Base-by-base conservation (phyloP, 2,797 vertebrate species). In the Pteronotus mesoamericanus region DNA sequence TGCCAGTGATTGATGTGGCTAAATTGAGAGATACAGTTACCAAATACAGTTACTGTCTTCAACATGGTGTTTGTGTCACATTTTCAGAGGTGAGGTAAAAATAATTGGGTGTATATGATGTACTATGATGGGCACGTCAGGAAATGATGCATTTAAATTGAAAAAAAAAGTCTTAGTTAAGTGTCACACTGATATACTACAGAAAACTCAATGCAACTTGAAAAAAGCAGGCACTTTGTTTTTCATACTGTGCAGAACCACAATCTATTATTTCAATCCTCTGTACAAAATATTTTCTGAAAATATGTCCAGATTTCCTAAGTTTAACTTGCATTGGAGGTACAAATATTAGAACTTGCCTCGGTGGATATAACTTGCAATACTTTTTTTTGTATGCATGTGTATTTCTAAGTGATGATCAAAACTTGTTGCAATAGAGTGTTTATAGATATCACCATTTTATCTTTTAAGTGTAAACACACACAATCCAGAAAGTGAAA, bases 11-110 rank as follows among this genome's bases (percentile, higher is more conserved):
- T 75, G 80, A 97, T 75, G 22, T 0, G 2, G 5, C 82, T 93
- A 74, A 95, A 53, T 86, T 66, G 48, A 84, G 75, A 97, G 74
- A 86, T 22, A 34, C 37, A 29, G 37, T 94, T 88, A 78, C 39
- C 19, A 71, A 95, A 14, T 86, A 51, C 6, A 57, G 85, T 89
- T 78, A 93, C 42, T 95, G 84, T 97, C 82, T 94, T 32, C 29
- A 72, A 42, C 32, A 2, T 86, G 90, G 11, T 86, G 71, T 96
- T 71, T 71, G 37, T 91, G 24, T 95, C 19, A 96, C 93, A 97
- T 84, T 57, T 95, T 94, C 94, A 92, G 66, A 89, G 75, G 44
- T 96, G 92, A 80, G 14, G 3, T 95, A 59, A 96, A 95, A 97
- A 95, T 64, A 26, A 85, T 14, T 71, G 95, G 9, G 72, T 92